Percentiles rank a stretch among this genome's conserved stretches.
Conservation (phyloP, 2,797 vertebrate species). For the Petrocephalus sullivani region DNA sequence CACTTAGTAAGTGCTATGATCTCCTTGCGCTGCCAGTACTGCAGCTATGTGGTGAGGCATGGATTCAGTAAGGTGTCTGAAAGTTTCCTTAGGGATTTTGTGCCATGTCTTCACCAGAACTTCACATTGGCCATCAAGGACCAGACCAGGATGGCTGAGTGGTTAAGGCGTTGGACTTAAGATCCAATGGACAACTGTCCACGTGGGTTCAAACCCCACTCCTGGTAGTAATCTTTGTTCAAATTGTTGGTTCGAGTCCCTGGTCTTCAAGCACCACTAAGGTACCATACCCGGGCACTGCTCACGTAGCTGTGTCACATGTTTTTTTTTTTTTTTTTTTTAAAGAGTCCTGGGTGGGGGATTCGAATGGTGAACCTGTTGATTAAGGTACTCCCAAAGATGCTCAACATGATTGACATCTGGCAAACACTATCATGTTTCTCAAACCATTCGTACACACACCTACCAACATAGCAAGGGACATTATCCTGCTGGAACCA, state of each 20-base stretch:
- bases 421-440: neutral
- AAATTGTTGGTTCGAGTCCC: neutral
- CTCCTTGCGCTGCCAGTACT: neutral
- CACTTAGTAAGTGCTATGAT: neutral
- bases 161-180: neutral
- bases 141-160: neutral
- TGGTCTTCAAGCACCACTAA: too few species aligned
- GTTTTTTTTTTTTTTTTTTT: too few species aligned
- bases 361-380: neutral
- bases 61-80: neutral
- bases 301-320: too few species aligned
- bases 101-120: neutral
- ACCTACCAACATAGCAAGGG: neutral
- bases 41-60: neutral
- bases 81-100: neutral
- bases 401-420: neutral
- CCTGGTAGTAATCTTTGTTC: neutral
- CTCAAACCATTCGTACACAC: neutral
- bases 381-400: neutral
- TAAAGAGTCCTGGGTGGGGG: neutral
- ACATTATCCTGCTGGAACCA: neutral
- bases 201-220: neutral
- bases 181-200: neutral
- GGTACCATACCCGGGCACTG: too few species aligned
- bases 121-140: neutral